Evolutionary conservation across 2,888 invertebrate species (phyloP).

Genomic region (Harpalus rufipes): DNA sequence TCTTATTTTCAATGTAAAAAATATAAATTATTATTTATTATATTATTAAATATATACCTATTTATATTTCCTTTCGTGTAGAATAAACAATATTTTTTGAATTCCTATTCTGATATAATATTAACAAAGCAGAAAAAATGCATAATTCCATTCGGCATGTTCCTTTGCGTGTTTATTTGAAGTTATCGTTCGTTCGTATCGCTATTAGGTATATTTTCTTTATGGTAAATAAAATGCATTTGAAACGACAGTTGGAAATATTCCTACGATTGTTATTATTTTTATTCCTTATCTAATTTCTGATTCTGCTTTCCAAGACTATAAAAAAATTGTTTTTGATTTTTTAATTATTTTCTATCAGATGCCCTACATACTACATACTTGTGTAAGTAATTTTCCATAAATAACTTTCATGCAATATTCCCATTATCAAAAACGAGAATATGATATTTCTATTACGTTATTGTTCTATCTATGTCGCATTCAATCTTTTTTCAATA

Average conservation of each 20-base stretch:
- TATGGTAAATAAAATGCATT: constrained; percentile 47
- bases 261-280: constrained; percentile 36
- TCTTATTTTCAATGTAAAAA: background rate
- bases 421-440: background rate
- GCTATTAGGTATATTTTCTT: constrained; percentile 20
- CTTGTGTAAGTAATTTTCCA: background rate
- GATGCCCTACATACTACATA: background rate
- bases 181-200: constrained; percentile 47
- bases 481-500: background rate
- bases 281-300: background rate
- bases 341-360: constrained; percentile 10
- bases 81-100: constrained; percentile 11
- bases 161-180: constrained; percentile 35
- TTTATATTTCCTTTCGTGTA: constrained; percentile 18
- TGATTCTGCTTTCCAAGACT: background rate
- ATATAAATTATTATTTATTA: background rate
- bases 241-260: constrained; percentile 14
- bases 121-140: constrained; percentile 40
- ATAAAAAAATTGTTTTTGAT: constrained; percentile 10
- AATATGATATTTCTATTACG: background rate
- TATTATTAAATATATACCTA: constrained; percentile 1
- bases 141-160: constrained; percentile 8
- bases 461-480: background rate
- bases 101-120: constrained; percentile 43
- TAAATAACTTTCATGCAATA: background rate